These are phyloP conservation scores for Phycodurus eques DNA, from an alignment of 2,113 vertebrate species.

Conservation along the genomic window DNA sequence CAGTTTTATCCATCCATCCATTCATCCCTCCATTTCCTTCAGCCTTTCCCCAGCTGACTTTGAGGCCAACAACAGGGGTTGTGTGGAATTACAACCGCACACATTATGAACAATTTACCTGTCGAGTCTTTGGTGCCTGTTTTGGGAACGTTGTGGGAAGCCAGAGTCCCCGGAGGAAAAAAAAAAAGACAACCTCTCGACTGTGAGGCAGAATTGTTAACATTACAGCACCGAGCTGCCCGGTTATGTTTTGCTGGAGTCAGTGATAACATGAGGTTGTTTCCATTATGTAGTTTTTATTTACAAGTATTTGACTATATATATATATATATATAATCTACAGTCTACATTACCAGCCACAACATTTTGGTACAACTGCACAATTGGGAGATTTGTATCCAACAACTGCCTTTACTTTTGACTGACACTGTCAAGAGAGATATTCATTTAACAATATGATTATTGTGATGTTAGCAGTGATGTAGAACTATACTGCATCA, in stretches of 20 bases:
- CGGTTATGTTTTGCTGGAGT: not conserved
- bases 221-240: not conserved
- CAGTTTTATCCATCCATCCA: too few relatives aligned
- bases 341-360: not conserved
- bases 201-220: not conserved
- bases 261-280: not conserved
- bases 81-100: too few relatives aligned
- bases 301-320: not conserved
- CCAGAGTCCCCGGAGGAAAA: too few relatives aligned
- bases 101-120: too few relatives aligned
- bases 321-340: not conserved
- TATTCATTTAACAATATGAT: not conserved
- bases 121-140: too few relatives aligned
- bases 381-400: not conserved
- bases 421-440: not conserved
- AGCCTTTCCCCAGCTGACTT: too few relatives aligned
- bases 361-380: not conserved
- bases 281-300: not conserved
- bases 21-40: too few relatives aligned
- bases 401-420: not conserved
- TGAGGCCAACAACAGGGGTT: too few relatives aligned
- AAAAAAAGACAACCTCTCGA: not conserved
- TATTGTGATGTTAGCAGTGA: not conserved
- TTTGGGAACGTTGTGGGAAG: too few relatives aligned
- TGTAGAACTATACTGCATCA: not conserved